Conservation (phyloP, 2,888 invertebrate species). For the Himalopsyche kuldschensis region DNA sequence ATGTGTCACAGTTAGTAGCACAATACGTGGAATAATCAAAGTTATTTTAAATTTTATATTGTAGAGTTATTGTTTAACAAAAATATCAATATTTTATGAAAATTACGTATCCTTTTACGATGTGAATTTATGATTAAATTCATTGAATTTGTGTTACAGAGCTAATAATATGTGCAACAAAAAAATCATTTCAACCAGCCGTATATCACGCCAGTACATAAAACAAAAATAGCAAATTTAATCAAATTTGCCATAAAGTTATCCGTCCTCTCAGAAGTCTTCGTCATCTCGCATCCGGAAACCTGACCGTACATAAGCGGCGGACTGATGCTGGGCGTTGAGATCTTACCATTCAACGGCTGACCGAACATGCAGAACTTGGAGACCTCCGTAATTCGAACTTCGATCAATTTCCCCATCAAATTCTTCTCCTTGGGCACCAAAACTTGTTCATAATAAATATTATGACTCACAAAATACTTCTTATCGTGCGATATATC, state of each 20-base stretch:
- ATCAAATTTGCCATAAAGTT: background rate
- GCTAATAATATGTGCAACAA: too few relatives aligned
- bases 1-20: too few relatives aligned
- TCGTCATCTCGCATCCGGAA: conserved; percentile 52
- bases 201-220: conserved; percentile 41
- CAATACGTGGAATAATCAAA: too few relatives aligned
- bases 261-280: conserved; percentile 33
- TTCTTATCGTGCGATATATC: conserved; percentile 90
- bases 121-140: too few relatives aligned
- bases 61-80: too few relatives aligned
- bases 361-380: conserved; percentile 81
- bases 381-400: conserved; percentile 68
- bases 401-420: conserved; percentile 82
- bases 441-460: conserved; percentile 90
- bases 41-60: too few relatives aligned
- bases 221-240: conserved; percentile 45
- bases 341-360: conserved; percentile 60
- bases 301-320: conserved; percentile 60
- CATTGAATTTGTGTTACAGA: too few relatives aligned
- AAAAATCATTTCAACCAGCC: background rate
- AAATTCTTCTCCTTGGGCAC: conserved; percentile 76
- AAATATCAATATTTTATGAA: too few relatives aligned
- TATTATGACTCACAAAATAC: conserved; percentile 93
- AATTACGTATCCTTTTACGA: too few relatives aligned
- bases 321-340: conserved; percentile 55